Conservation (phyloP, 2,888 invertebrate species). For the Embidobia sp. region DNA sequence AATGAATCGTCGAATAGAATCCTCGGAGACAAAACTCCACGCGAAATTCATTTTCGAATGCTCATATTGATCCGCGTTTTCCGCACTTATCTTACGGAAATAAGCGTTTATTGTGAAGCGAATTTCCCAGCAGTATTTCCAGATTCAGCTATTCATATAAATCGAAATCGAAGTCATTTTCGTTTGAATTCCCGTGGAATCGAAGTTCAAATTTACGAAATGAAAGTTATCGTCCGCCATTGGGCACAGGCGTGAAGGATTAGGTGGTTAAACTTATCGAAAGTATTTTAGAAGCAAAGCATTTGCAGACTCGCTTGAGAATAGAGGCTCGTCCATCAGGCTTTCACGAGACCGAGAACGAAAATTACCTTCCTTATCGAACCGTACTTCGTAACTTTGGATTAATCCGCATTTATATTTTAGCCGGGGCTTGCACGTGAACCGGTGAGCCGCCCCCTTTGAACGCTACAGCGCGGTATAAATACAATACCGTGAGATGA, state of each 20-base stretch:
- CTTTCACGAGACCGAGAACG: constrained; percentile 66
- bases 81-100: constrained; percentile 29
- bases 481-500: constrained; percentile 80
- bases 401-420: constrained; percentile 77
- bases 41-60: constrained; percentile 25
- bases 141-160: constrained; percentile 39
- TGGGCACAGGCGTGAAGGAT: constrained; percentile 54
- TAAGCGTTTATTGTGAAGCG: constrained; percentile 29
- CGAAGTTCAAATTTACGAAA: constrained; percentile 56
- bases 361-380: constrained; percentile 78
- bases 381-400: constrained; percentile 71
- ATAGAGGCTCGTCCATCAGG: constrained; percentile 67
- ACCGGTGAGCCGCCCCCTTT: constrained; percentile 56
- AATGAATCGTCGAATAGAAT: no score
- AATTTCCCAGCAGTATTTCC: constrained; percentile 22
- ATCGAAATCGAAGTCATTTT: constrained; percentile 49
- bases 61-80: constrained; percentile 25
- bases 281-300: constrained; percentile 63
- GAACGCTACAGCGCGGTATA: constrained; percentile 62
- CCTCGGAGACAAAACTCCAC: constrained; percentile 30
- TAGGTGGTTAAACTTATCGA: constrained; percentile 64
- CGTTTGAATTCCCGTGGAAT: constrained; percentile 33
- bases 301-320: constrained; percentile 60
- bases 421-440: constrained; percentile 68
- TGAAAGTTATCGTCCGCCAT: constrained; percentile 49